These are phyloP conservation scores for Harmothoe impar DNA, from an alignment of 2,888 invertebrate genomes.

Conservation along the genomic window DNA sequence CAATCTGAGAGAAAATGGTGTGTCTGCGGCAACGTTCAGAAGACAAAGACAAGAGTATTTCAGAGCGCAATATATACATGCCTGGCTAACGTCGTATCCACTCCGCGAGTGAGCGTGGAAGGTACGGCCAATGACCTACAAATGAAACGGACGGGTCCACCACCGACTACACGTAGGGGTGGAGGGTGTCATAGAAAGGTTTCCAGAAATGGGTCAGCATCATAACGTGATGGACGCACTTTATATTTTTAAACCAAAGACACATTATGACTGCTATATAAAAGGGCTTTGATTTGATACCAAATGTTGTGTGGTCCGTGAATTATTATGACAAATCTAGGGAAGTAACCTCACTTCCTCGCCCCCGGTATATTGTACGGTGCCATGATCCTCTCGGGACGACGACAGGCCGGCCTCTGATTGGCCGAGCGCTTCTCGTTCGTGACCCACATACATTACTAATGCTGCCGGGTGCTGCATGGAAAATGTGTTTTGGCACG, in stretches of 20 bases:
- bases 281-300: background rate
- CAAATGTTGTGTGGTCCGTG: constrained; percentile 8
- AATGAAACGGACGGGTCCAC: constrained; percentile 43
- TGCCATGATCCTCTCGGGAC: constrained; percentile 48
- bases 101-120: constrained; percentile 59
- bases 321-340: constrained; percentile 55
- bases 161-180: constrained; percentile 1
- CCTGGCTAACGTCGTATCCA: constrained; percentile 52
- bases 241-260: background rate
- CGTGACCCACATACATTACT: constrained; percentile 58
- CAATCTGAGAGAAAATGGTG: constrained; percentile 31
- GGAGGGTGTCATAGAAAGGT: constrained; percentile 45
- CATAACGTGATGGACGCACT: constrained; percentile 55
- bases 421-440: constrained; percentile 51
- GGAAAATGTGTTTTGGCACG: constrained; percentile 59
- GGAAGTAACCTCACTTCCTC: background rate
- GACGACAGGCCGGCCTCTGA: constrained; percentile 2
- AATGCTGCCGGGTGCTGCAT: constrained; percentile 41
- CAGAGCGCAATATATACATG: constrained; percentile 56
- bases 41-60: constrained; percentile 55
- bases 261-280: background rate
- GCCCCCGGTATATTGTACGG: constrained; percentile 45
- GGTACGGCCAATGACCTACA: constrained; percentile 45
- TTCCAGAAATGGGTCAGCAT: constrained; percentile 56
- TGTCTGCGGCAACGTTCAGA: background rate